Base-by-base conservation (phyloP, 92 coral and sea anemone species). In the Phymanthus crucifer region DNA sequence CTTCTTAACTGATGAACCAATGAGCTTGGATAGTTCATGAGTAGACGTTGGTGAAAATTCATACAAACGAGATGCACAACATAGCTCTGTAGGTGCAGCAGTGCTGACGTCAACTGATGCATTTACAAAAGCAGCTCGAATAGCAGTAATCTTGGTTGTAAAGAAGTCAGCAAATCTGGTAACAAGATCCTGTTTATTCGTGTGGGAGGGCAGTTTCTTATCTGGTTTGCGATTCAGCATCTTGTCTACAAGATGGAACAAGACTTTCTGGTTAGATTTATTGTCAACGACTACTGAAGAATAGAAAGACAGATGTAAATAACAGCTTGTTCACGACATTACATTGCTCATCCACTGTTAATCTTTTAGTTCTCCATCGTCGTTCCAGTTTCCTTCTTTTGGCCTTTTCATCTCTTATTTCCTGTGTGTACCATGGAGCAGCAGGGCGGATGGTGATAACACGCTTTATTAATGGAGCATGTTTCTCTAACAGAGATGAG, bases 291-390 rank as follows among this genome's bases (percentile, higher is more conserved):
- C 66, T 19, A 81, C 78, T 72, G 74, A 47, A 16, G 79, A 73
- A 50, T 82, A 73, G 40, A 72, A 73, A n/a, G 66, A 70, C 74
- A 82, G 61, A 72, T 57, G 38, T 80, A 67, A 80, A 70, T 37
- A 70, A 36, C 67, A 36, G 52, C 17, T 76, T 32, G 18, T 58
- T 40, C 40, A 76, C 47, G 19, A 48, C 80, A 24, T 19, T 33
- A 52, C 80, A 32, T 56, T 77, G 81, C 66, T 77, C 31, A 18
- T 27, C 73, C 26, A 23, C 65, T 4, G 65, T 56, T 56, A 56
- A 56, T 19, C 65, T 19, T 19, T 4, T 56, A 7, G 61, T 23
- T 52, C 61, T 52, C 61, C 61, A 52, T 52, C 61, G 61, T 17
- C 61, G 19, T 52, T 52, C 19, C 19, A 14, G 61, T n/a, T n/a